Evolutionary conservation across 2,797 vertebrate genomes (phyloP), one percentile per base, ranked within the genome.

Genomic region (Sylvia borin): DNA sequence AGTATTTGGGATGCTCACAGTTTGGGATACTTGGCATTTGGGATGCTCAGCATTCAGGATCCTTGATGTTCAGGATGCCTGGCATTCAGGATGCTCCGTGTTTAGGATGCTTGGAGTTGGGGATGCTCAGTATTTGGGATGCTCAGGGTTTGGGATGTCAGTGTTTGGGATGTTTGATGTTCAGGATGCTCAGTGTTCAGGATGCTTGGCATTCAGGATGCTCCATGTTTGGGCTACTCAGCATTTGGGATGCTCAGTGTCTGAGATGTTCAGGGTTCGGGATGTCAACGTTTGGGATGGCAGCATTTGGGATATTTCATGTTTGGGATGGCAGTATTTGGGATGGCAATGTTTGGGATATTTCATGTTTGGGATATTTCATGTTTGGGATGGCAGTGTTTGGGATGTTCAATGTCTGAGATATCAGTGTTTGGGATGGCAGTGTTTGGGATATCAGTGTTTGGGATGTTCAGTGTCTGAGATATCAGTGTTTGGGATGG

Each of bases 401-500:
- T 7, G 7, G 38, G 32, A 18, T 22, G 5, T 2, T 57, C 25
- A 3, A 2, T 6, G 3, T 65, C 25, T 9, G 16, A 21, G 9
- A 20, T 50, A 7, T 3, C 1, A 0, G 36, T 36, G 17, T 51
- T 64, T 2, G 5, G 32, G 13, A 26, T 29, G 11, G 10, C 13
- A 3, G 12, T 15, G 4, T 43, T 42, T 8, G 21, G 12, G 43
- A 2, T 50, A 9, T n/a, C 11, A 0, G 4, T 3, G 3, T 32
- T 54, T 32, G 26, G 50, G 50, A 18, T 51, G 11, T 13, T 14
- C 11, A 1, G 1, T 11, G 11, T 40, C 26, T 3, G 2, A 31
- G 25, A 4, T 42, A 8, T 16, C 5, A 2, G 1, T 12, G 2
- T 42, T 58, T 1, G 5, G 45, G 36, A 6, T 42, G 5, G 6